Evolutionary conservation across 2,888 invertebrate genomes (phyloP).

Genomic region (Campoplex nolae): DNA sequence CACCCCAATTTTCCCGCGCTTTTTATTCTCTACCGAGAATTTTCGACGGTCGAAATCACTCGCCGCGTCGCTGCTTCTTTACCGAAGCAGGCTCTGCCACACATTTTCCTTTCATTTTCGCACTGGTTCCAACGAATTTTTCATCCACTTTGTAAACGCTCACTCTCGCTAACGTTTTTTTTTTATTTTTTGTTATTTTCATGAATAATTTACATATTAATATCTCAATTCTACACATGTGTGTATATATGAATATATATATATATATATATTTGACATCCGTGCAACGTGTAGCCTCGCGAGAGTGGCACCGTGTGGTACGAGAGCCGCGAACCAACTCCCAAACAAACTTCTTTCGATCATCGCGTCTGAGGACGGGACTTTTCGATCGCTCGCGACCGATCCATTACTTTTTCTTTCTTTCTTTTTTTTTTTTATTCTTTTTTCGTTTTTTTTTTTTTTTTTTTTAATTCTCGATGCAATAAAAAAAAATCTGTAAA

Average conservation of each 20-base stretch:
- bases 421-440: too few species aligned
- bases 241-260: too few species aligned
- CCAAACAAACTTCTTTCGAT: conserved; percentile 22
- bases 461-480: not conserved
- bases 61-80: not conserved
- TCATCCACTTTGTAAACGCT: not conserved
- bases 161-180: not conserved
- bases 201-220: too few species aligned
- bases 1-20: not conserved
- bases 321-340: conserved; percentile 36
- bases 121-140: not conserved
- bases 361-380: not conserved
- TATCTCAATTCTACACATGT: not conserved
- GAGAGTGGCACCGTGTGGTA: conserved; percentile 63
- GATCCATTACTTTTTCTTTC: not conserved
- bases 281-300: not conserved
- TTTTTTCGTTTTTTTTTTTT: too few species aligned
- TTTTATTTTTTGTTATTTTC: not conserved
- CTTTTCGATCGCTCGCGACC: not conserved
- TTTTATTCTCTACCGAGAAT: not conserved
- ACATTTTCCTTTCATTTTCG: not conserved
- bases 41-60: not conserved
- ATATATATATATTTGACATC: not conserved
- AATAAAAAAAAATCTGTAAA: not conserved
- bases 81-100: too few species aligned